A percentile compares a stretch with the other conserved stretches of the same genome.
These are phyloP conservation scores for Drepana falcataria DNA, from an alignment of 2,888 invertebrate species.

Conservation along the genomic window DNA sequence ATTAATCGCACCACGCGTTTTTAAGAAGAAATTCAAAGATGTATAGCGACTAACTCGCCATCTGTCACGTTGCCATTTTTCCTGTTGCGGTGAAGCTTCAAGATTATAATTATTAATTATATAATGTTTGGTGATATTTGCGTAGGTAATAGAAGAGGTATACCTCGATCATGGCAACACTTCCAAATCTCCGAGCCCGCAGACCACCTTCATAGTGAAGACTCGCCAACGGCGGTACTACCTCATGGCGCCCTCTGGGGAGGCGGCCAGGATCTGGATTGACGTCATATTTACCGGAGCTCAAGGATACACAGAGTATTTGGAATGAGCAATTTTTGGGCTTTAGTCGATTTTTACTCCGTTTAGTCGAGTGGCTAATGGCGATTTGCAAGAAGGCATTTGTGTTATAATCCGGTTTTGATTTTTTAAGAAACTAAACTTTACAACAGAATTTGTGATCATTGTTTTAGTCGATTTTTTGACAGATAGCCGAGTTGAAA, in stretches of 20 bases:
- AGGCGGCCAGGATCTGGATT: constrained; percentile 97
- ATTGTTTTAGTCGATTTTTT: neutral
- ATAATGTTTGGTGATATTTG: neutral
- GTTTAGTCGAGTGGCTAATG: no score
- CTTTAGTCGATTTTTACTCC: no score
- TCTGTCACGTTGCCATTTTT: no score
- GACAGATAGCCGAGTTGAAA: neutral
- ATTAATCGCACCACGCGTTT: no score
- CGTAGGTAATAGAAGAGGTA: constrained; percentile 95
- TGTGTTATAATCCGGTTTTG: no score
- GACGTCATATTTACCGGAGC: constrained; percentile 96
- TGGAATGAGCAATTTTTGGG: constrained; percentile 31
- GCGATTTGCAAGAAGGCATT: no score
- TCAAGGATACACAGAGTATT: constrained; percentile 85
- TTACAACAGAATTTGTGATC: no score
- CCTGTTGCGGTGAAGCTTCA: no score
- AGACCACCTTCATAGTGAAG: constrained; percentile 96
- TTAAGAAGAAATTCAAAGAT: no score
- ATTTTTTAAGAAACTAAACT: no score
- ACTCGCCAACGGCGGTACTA: constrained; percentile 93
- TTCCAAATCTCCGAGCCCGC: constrained; percentile 93
- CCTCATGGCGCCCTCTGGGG: constrained; percentile 95
- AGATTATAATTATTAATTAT: no score
- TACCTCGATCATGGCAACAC: constrained; percentile 96
- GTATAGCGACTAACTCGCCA: no score